Percentiles rank a stretch among this genome's conserved stretches.
phyloP scores from a whole-genome alignment of 2,113 vertebrate genomes.

The Shinisaurus crocodilurus region DNA sequence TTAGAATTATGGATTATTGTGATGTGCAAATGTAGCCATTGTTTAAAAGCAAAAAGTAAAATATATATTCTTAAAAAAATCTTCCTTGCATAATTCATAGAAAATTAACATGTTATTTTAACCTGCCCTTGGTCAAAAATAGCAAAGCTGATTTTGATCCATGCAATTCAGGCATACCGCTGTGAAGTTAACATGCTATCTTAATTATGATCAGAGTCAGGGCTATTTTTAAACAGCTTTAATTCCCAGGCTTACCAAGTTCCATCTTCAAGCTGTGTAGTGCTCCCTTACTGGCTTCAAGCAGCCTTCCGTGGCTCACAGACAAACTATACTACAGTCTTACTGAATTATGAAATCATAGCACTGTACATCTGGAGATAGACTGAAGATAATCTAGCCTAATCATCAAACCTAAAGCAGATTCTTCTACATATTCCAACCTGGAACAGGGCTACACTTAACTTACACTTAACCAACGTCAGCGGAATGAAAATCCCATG shows the following conservation, averaged over 20 bases:
- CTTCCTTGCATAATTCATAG: not conserved
- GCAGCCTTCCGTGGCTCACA: not conserved
- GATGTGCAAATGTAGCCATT: too few relatives aligned
- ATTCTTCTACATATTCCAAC: not conserved
- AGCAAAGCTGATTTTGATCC: slow-evolving; percentile 16
- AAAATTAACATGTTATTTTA: slow-evolving; percentile 2
- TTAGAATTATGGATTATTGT: too few relatives aligned
- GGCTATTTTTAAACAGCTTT: slow-evolving; percentile 48
- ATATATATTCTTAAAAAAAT: not conserved
- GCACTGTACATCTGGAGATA: not conserved
- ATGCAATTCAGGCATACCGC: not conserved
- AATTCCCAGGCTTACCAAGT: slow-evolving; percentile 39
- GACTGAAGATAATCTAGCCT: not conserved
- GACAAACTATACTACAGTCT: not conserved
- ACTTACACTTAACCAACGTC: not conserved
- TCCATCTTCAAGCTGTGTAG: not conserved
- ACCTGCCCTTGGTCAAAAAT: not conserved
- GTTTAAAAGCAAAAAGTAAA: not conserved
- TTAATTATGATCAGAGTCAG: slow-evolving; percentile 11
- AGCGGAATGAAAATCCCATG: not conserved
- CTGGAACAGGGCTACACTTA: not conserved
- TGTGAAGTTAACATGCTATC: slow-evolving; percentile 7
- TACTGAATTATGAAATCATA: not conserved
- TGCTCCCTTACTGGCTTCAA: not conserved
- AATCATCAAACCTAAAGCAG: not conserved